Evolutionary conservation across 2,797 vertebrate species (phyloP), one percentile per base, ranked within the genome.

Genomic region (Amniataba percoides): DNA sequence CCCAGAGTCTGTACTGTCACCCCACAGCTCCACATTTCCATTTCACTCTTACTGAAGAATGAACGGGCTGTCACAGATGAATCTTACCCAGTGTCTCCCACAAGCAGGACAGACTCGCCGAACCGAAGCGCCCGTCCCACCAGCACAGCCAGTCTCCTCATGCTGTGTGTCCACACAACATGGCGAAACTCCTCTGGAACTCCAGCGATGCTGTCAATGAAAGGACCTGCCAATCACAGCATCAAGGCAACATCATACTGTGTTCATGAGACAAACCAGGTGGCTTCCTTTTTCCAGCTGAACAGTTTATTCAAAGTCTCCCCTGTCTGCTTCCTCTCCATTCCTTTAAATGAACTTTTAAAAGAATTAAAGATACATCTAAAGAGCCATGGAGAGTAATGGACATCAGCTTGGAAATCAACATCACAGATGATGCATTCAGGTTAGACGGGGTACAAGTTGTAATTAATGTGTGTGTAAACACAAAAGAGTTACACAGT

Each of bases 21-120:
- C 34, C 34, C 8, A 36, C 34, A 36, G 34, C 34, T 36, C 7
- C 34, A 36, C 2, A 21, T 12, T n/a, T 15, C 19, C 8, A 27
- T 55, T 25, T 64, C 2, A 27, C 57, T 36, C 8, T n/a, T 9
- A 55, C n/a, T 15, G 4, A 16, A 4, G 14, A 64, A 53, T 39
- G 18, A 23, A 18, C 15, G 12, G 7, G 18, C 8, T 3, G 36
- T 9, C 7, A 48, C 23, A n/a, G 55, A 0, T 9, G 15, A 48
- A 31, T 56, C 82, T 81, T 95, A 99, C 98, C 98, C 98, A 0
- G 98, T 99, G 84, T 99, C 97, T 90, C 98, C 98, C 49, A 99
- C 96, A 11, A 99, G 95, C 42, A 99, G 94, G 4, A 99, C 95
- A 0, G 98, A 97, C 94, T 99, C 98, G 21, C 97, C 95, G 7